A percentile compares a stretch with the other conserved stretches of the same genome.
Evolutionary conservation across 1,140 invertebrate genomes (phyloP).

Genomic region (Drosophila rhopaloa): DNA sequence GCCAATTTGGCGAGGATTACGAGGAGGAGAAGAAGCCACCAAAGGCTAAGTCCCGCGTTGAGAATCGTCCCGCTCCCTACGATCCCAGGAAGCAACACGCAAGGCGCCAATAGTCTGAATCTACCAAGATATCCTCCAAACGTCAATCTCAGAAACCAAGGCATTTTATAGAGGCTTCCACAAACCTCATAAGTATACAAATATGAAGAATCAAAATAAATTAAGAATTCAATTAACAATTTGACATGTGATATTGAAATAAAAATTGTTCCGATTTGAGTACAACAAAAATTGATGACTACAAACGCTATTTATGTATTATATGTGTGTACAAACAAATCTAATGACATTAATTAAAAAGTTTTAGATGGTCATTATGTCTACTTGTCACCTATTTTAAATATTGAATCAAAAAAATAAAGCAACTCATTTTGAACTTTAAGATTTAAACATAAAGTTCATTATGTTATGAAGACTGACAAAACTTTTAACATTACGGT

Average conservation of each 20-base stretch:
- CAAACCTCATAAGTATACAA: background rate
- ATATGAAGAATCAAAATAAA: background rate
- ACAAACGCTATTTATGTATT: no score
- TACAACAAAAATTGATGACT: background rate
- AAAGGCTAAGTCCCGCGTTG: background rate
- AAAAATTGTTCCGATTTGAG: background rate
- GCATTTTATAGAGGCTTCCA: background rate
- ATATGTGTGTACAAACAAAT: no score
- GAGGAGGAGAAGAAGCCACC: slow-evolving; percentile 19
- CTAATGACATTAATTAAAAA: no score
- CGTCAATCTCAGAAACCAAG: background rate
- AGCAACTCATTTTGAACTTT: no score
- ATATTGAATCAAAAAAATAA: no score
- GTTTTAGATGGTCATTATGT: no score
- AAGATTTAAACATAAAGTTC: no score
- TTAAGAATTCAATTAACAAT: background rate
- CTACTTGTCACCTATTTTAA: no score
- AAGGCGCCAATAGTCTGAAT: background rate
- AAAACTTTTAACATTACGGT: no score
- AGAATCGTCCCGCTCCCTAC: slow-evolving; percentile 23
- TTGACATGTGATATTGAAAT: background rate
- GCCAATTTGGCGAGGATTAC: slow-evolving; percentile 35
- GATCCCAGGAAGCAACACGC: slow-evolving; percentile 4
- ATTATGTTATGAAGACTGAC: no score
- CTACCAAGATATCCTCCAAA: background rate